Percentiles rank a stretch among this genome's conserved stretches.
These are phyloP conservation scores for Tipula vernalis DNA, from an alignment of 2,888 invertebrate species.

Conservation along the genomic window DNA sequence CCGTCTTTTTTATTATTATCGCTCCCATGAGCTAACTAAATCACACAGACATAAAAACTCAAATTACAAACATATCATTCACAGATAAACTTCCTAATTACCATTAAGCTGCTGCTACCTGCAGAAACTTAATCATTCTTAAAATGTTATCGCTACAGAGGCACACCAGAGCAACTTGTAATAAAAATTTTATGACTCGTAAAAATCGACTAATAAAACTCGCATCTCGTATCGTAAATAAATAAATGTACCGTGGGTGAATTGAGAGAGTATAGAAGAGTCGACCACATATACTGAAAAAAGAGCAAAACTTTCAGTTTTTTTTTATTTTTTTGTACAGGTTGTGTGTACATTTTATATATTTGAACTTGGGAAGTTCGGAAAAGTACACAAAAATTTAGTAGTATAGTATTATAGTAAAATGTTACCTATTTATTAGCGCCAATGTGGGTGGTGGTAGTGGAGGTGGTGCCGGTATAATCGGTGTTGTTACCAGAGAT, in stretches of 20 bases:
- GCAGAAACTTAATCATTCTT: not conserved
- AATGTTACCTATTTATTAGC: not conserved
- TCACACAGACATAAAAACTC: not conserved
- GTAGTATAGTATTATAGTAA: not conserved
- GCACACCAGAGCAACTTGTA: not conserved
- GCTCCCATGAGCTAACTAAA: no score
- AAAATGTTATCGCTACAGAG: not conserved
- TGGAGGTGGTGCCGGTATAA: not conserved
- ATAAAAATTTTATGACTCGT: not conserved
- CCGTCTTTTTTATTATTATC: no score
- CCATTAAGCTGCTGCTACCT: not conserved
- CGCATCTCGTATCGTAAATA: not conserved
- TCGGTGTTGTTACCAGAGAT: constrained; percentile 12
- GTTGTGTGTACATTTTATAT: not conserved
- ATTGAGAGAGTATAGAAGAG: not conserved
- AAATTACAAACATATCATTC: not conserved
- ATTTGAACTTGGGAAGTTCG: not conserved
- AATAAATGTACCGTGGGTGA: not conserved
- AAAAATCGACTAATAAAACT: not conserved
- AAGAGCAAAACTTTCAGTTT: not conserved
- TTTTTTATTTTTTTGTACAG: not conserved
- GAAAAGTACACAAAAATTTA: not conserved
- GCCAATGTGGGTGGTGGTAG: not conserved
- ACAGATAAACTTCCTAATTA: not conserved
- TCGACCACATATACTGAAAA: not conserved